These are phyloP conservation scores for Caenorhabditis panamensis DNA, from an alignment of 2,888 invertebrate genomes.

Conservation along the genomic window DNA sequence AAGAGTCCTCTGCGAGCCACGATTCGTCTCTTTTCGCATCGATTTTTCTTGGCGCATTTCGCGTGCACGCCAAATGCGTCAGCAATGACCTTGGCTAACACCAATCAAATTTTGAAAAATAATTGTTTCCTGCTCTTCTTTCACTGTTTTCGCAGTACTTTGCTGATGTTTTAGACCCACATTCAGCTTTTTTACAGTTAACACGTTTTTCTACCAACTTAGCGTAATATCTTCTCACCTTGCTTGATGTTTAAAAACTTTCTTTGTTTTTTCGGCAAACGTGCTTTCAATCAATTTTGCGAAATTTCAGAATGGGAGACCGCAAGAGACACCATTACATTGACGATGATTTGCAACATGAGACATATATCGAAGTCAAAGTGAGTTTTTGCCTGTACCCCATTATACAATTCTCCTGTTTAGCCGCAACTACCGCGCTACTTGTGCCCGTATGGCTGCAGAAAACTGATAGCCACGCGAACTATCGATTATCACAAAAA, in stretches of 20 bases:
- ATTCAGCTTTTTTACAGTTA: no score
- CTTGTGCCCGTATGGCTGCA: constrained; percentile 72
- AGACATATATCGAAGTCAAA: constrained; percentile 37
- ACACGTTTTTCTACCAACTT: no score
- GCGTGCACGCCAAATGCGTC: constrained; percentile 17
- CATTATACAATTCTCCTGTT: neutral
- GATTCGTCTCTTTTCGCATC: neutral
- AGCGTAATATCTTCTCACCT: no score
- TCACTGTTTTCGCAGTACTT: no score
- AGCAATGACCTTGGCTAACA: constrained; percentile 2
- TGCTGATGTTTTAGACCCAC: no score
- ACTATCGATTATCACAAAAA: constrained; percentile 73
- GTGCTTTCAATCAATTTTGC: neutral
- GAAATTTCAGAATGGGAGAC: constrained; percentile 34
- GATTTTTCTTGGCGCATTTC: constrained; percentile 51
- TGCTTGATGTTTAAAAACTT: neutral
- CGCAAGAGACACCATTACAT: constrained; percentile 24
- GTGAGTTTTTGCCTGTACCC: constrained; percentile 6
- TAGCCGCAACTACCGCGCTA: constrained; percentile 44
- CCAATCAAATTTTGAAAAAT: neutral
- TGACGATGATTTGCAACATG: constrained; percentile 29
- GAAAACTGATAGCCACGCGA: constrained; percentile 64
- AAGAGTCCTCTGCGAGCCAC: neutral
- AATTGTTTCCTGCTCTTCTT: neutral
- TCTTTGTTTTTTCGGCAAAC: neutral